phyloP scores from a whole-genome alignment of 2,797 vertebrate species.

The Hippopotamyrus pictus region DNA sequence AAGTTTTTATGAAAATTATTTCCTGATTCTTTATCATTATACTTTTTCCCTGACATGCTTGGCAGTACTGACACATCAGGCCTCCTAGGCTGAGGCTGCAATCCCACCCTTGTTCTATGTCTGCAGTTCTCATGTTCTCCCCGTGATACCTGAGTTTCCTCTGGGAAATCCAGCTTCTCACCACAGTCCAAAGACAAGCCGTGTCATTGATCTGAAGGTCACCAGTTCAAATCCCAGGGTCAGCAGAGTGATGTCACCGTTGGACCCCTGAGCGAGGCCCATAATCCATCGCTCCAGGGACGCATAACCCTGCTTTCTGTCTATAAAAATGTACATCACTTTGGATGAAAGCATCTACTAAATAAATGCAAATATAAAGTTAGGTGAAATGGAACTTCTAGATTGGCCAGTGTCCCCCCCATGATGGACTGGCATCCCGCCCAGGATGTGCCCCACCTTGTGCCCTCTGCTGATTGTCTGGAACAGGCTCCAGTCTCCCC shows the following conservation, averaged over 20 bases:
- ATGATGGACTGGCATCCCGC: background rate
- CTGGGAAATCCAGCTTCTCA: background rate
- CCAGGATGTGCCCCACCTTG: background rate
- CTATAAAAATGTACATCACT: background rate
- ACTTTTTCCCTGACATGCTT: background rate
- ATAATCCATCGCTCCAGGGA: background rate
- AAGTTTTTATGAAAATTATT: background rate
- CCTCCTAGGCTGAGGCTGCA: background rate
- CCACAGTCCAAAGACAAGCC: background rate
- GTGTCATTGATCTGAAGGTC: background rate
- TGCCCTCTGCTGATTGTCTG: background rate
- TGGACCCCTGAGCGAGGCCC: background rate
- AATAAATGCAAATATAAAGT: background rate
- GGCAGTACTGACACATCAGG: background rate
- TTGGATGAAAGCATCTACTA: background rate
- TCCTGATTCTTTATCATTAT: background rate
- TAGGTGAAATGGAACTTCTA: background rate
- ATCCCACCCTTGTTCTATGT: background rate
- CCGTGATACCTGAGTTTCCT: background rate
- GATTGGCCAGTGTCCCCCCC: background rate
- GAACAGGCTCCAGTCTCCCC: background rate
- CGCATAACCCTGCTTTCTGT: background rate
- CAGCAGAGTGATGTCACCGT: background rate
- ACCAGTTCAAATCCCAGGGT: background rate
- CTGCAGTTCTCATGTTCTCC: background rate